These are phyloP conservation scores for Stegastes partitus DNA, from an alignment of 2,113 vertebrate species.

Conservation along the genomic window DNA sequence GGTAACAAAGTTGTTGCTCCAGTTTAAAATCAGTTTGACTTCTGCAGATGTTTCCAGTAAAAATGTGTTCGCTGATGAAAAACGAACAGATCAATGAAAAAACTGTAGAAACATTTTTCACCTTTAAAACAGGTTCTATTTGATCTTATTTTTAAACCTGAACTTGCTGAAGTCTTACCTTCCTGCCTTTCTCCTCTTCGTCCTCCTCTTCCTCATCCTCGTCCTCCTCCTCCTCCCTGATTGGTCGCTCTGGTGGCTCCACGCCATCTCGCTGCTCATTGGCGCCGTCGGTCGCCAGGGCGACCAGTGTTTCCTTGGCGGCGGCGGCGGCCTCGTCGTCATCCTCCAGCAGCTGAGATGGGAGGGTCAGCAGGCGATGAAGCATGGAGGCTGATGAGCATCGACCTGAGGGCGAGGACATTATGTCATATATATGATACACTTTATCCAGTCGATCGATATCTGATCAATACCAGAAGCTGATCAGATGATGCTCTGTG, in stretches of 20 bases:
- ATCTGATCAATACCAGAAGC: background rate
- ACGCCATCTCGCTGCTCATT: background rate
- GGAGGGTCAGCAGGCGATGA: constrained; percentile 84
- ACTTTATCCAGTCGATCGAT: no score
- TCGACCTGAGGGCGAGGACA: constrained; percentile 16
- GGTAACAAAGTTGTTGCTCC: background rate
- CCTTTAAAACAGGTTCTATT: no score
- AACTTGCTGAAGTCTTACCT: constrained; percentile 42
- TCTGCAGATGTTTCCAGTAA: background rate
- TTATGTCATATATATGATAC: no score
- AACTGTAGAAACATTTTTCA: no score
- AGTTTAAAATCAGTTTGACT: background rate
- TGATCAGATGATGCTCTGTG: no score
- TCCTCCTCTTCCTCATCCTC: constrained; percentile 53
- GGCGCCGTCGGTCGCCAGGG: constrained; percentile 24
- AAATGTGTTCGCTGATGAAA: no score
- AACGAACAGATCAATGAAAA: no score
- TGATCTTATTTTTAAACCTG: no score
- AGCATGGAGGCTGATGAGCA: constrained; percentile 84
- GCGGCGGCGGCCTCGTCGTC: constrained; percentile 52
- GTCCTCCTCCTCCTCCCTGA: constrained; percentile 52
- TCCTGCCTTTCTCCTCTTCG: constrained; percentile 66
- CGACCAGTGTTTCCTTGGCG: constrained; percentile 53
- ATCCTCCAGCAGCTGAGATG: constrained; percentile 83
- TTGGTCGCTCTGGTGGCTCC: background rate